Percentiles rank a stretch among this genome's conserved stretches.
Conservation (phyloP, 2,888 invertebrate species). For the Gasteruption jaculator region DNA sequence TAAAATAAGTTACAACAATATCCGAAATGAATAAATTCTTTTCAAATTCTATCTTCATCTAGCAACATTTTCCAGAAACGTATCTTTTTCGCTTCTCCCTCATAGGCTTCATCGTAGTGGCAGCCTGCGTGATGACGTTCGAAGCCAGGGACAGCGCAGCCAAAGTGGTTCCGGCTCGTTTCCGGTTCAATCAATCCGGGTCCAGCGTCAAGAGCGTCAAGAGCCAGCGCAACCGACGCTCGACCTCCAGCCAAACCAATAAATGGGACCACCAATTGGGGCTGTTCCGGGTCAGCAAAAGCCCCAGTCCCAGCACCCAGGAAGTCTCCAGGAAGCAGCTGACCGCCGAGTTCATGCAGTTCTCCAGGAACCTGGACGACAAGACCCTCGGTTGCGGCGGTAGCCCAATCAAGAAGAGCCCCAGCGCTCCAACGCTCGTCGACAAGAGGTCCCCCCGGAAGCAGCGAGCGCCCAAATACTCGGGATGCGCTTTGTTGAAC, state of each 20-base stretch:
- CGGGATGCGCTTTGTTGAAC: constrained; percentile 59
- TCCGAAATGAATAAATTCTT: too few relatives aligned
- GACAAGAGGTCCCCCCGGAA: constrained; percentile 46
- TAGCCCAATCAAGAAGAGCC: constrained; percentile 53
- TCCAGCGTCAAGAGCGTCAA: constrained; percentile 38
- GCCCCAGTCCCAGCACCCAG: constrained; percentile 55
- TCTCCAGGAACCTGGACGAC: constrained; percentile 43
- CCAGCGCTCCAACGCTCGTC: constrained; percentile 59
- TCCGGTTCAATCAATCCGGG: constrained; percentile 46
- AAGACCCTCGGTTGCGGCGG: constrained; percentile 39
- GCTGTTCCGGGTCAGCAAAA: constrained; percentile 56
- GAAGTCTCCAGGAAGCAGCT: constrained; percentile 41
- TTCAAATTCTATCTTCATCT: too few relatives aligned
- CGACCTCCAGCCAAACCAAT: constrained; percentile 53
- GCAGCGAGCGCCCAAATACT: constrained; percentile 40
- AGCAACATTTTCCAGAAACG: too few relatives aligned
- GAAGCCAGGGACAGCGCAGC: constrained; percentile 94
- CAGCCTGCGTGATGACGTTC: constrained; percentile 98
- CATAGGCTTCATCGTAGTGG: constrained; percentile 88
- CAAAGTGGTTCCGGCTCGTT: constrained; percentile 79
- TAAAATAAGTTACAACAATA: too few relatives aligned
- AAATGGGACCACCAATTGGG: constrained; percentile 67
- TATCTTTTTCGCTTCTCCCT: too few relatives aligned
- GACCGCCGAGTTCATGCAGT: constrained; percentile 47
- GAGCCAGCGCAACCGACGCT: constrained; percentile 50